Conservation (phyloP, 53 echinoderm and acorn worm species). For the Henricia sp. region DNA sequence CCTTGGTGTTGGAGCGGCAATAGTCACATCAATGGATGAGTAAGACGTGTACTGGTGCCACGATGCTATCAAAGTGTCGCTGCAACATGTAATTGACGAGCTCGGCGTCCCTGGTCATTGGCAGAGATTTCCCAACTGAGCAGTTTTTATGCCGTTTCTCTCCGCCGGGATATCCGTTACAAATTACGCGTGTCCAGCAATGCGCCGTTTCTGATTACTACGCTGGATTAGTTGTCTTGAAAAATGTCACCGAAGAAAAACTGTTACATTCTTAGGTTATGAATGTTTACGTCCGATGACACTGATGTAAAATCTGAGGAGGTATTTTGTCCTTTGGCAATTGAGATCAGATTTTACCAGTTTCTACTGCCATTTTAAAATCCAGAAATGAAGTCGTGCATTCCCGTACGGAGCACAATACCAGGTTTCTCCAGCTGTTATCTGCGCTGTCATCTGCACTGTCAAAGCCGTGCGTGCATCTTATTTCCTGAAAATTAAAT, state of each 20-base stretch:
- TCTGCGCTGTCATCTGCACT: background rate
- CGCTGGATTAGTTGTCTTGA: background rate
- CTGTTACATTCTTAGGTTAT: background rate
- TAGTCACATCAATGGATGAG: background rate
- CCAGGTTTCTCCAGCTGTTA: slow-evolving; percentile 14
- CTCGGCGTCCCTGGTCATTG: too few relatives aligned
- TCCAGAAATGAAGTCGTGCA: background rate
- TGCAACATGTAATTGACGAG: slow-evolving; percentile 7
- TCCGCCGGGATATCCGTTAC: slow-evolving; percentile 22
- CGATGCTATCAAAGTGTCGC: slow-evolving; percentile 8
- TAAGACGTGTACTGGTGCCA: too few relatives aligned
- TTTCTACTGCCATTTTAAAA: background rate
- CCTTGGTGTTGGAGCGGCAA: too few relatives aligned
- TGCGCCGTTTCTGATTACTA: background rate
- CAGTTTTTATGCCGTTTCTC: background rate
- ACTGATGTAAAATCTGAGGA: background rate
- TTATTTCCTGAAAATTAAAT: slow-evolving; percentile 7
- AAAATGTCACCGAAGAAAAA: background rate
- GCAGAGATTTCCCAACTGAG: background rate
- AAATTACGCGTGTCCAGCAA: slow-evolving; percentile 13
- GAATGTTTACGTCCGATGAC: slow-evolving; percentile 14
- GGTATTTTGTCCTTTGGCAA: background rate
- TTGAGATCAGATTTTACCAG: background rate
- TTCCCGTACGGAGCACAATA: background rate
- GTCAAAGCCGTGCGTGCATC: too few relatives aligned